Percentiles rank a stretch among this genome's conserved stretches.
Conservation (phyloP, 1,140 invertebrate genomes). For the Anoplolepis gracilipes region DNA sequence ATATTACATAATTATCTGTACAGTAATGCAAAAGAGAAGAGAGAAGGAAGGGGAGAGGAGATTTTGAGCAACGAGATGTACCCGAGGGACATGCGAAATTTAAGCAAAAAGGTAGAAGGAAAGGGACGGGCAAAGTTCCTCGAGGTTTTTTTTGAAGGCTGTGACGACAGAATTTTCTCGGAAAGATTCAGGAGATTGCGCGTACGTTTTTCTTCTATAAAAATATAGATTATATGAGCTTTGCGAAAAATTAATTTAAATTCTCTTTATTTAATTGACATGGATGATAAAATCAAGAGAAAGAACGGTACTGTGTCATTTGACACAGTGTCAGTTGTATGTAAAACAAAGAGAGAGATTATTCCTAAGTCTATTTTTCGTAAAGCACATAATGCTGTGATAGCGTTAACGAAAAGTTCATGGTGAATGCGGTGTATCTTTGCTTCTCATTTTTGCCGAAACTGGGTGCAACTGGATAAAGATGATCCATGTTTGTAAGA, state of each 20-base stretch:
- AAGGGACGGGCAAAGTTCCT: slow-evolving; percentile 26
- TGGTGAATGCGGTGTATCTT: not conserved
- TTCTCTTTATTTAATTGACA: not conserved
- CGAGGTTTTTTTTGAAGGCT: slow-evolving; percentile 42
- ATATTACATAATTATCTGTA: slow-evolving; percentile 51
- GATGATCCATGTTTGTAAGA: not conserved
- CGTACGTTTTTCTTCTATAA: not conserved
- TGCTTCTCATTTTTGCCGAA: not conserved
- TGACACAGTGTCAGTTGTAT: not conserved
- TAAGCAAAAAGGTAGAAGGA: not conserved
- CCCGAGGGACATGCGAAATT: not conserved
- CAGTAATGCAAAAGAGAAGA: slow-evolving; percentile 13
- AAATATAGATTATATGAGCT: not conserved
- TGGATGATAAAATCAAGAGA: not conserved
- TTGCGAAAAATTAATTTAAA: slow-evolving; percentile 26
- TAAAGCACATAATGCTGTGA: slow-evolving; percentile 13
- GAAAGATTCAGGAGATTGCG: slow-evolving; percentile 17
- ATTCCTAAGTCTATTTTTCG: slow-evolving; percentile 8
- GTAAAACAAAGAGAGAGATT: not conserved
- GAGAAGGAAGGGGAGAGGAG: not conserved
- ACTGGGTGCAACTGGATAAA: not conserved
- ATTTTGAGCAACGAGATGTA: slow-evolving; percentile 17
- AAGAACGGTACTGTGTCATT: not conserved
- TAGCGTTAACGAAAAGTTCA: slow-evolving; percentile 6
- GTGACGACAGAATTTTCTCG: slow-evolving; percentile 27